These are phyloP conservation scores for Cheilinus undulatus DNA, from an alignment of 2,113 vertebrate genomes.

Conservation along the genomic window DNA sequence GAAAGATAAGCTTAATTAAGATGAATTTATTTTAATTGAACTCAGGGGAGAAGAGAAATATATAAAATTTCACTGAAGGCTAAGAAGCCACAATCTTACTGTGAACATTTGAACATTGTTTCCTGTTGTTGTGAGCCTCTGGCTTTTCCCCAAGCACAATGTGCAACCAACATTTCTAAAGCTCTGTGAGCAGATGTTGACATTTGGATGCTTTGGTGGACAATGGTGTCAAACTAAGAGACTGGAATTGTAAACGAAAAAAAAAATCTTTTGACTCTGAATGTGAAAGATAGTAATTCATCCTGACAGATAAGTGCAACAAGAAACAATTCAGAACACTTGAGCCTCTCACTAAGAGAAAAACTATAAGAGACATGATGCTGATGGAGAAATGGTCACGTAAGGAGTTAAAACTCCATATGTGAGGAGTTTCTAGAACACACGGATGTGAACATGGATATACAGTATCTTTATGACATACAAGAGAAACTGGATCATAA, in stretches of 20 bases:
- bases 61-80: not conserved
- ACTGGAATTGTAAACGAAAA: not conserved
- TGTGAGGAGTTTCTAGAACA: too few relatives aligned
- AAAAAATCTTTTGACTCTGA: not conserved
- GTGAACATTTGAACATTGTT: not conserved
- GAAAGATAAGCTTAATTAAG: not conserved
- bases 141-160: not conserved
- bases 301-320: slow-evolving; percentile 7
- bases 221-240: slow-evolving; percentile 8
- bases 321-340: slow-evolving; percentile 8
- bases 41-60: not conserved
- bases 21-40: too few relatives aligned
- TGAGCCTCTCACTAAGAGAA: not conserved
- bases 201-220: slow-evolving; percentile 29
- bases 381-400: not conserved
- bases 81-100: not conserved
- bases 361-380: not conserved
- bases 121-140: not conserved
- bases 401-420: not conserved
- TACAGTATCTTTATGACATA: too few relatives aligned
- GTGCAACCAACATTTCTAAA: slow-evolving; percentile 27
- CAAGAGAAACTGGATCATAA: too few relatives aligned
- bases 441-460: too few relatives aligned
- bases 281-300: slow-evolving; percentile 11
- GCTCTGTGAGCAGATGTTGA: slow-evolving; percentile 26